Conservation (phyloP, 2,797 vertebrate species). For the Brachymystax lenok region DNA sequence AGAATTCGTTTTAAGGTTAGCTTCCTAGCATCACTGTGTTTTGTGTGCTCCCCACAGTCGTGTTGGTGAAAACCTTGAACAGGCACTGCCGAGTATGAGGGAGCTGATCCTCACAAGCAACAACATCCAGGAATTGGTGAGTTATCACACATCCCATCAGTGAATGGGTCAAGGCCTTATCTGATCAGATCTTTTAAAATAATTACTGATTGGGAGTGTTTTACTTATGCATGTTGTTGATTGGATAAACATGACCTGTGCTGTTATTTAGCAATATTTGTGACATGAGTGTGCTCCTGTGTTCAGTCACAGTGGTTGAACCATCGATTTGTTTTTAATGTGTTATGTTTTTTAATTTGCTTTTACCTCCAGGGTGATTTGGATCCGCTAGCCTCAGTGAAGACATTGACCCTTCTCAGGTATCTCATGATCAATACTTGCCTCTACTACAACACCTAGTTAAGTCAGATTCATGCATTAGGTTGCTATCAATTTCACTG, state of each 20-base stretch:
- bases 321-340: background rate
- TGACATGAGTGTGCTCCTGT: too few species aligned
- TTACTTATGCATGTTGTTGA: too few species aligned
- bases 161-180: too few species aligned
- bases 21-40: background rate
- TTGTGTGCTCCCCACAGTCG: slow-evolving; percentile 74
- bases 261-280: too few species aligned
- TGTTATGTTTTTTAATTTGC: slow-evolving; percentile 19
- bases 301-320: too few species aligned
- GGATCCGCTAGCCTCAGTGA: slow-evolving; percentile 89
- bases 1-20: background rate
- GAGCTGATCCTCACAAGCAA: slow-evolving; percentile 96
- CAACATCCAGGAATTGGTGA: slow-evolving; percentile 94
- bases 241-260: too few species aligned
- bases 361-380: slow-evolving; percentile 84
- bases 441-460: background rate
- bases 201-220: too few species aligned
- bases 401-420: slow-evolving; percentile 90
- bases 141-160: slow-evolving; percentile 40
- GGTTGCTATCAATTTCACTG: background rate
- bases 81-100: slow-evolving; percentile 82
- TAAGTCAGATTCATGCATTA: background rate
- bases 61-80: slow-evolving; percentile 91
- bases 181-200: too few species aligned
- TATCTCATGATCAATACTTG: slow-evolving; percentile 47